Base-by-base conservation (phyloP, 2,797 vertebrate species). In the Hoplostethus mediterraneus region DNA sequence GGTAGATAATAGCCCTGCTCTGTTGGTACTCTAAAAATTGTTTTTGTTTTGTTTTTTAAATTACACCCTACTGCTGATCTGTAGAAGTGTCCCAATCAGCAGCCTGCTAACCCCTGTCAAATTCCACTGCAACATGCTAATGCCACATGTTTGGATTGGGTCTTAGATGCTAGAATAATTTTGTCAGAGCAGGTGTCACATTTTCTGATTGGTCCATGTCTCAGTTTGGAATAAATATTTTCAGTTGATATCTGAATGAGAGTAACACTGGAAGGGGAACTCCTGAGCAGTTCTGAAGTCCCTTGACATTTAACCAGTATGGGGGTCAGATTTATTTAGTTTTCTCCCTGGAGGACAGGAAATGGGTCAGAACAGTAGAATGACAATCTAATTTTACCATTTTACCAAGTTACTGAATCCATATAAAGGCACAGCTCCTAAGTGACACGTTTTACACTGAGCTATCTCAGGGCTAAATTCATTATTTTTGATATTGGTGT, bases 271-370 rank as follows among this genome's bases (percentile, higher is more conserved):
- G 7, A 16, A 3, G 31, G 6, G 16, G 5, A 33, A 16, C 14
- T 57, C 30, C 12, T 5, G 2, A 36, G n/a, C 31, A 38, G 51
- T 55, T 66, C 69, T 68, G 44, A 72, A 42, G 55, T 77, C 66
- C 53, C 65, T 17, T 67, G 16, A 68, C 60, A 60, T 31, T 64
- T 56, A 73, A 31, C n/a, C 30, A 42, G 56, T 54, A 42, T 52
- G 55, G 42, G 48, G 68, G 63, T 71, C 48, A 68, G 12, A 82
- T 75, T 48, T 67, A 73, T 77, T 51, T 4, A 6, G 55, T 78
- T 53, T 47, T 55, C 51, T 79, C 78, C 68, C 72, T 67, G 7
- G 72, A 71, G 69, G 71, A 54, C n/a, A 75, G 49, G 38, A 73
- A 73, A 55, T 63, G 49, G 44, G n/a, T 70, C 57, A 57, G 53